Percentiles rank a stretch among this genome's conserved stretches.
Conservation (phyloP, 2,888 invertebrate genomes). For the Agrochola lota region DNA sequence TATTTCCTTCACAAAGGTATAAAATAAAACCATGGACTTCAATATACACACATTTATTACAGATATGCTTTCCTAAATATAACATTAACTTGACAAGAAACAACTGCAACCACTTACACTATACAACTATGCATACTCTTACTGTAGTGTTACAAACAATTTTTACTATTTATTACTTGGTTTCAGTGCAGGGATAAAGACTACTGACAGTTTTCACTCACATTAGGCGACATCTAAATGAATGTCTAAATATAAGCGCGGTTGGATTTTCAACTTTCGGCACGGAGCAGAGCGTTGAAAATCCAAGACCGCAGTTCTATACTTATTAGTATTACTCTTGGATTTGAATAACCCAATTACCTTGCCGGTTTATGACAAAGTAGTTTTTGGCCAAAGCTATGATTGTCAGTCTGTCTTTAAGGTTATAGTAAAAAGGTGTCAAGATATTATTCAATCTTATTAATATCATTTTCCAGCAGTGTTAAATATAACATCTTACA, state of each 20-base stretch:
- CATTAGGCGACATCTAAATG: too few relatives aligned
- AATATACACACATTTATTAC: conserved; percentile 90
- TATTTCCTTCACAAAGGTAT: background rate
- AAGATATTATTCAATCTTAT: background rate
- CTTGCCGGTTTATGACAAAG: background rate
- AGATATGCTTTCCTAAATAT: conserved; percentile 88
- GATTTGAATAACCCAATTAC: background rate
- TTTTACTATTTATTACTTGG: conserved; percentile 51
- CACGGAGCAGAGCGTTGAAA: background rate
- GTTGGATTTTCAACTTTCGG: background rate
- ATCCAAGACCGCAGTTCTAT: background rate
- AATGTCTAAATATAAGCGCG: background rate
- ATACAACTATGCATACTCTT: conserved; percentile 75
- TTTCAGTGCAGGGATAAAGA: conserved; percentile 60
- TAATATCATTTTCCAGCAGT: background rate
- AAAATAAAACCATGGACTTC: conserved; percentile 60
- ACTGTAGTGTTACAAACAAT: conserved; percentile 66
- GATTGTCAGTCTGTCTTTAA: background rate
- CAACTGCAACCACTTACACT: conserved; percentile 84
- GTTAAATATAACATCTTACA: conserved; percentile 3
- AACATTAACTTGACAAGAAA: conserved; percentile 86
- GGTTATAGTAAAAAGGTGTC: background rate
- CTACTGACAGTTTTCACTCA: background rate
- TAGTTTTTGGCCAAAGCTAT: background rate
- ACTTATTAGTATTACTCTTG: background rate